A percentile compares a stretch with the other conserved stretches of the same genome.
phyloP scores from a whole-genome alignment of 2,888 invertebrate species.

The Matsumyia berberina region DNA sequence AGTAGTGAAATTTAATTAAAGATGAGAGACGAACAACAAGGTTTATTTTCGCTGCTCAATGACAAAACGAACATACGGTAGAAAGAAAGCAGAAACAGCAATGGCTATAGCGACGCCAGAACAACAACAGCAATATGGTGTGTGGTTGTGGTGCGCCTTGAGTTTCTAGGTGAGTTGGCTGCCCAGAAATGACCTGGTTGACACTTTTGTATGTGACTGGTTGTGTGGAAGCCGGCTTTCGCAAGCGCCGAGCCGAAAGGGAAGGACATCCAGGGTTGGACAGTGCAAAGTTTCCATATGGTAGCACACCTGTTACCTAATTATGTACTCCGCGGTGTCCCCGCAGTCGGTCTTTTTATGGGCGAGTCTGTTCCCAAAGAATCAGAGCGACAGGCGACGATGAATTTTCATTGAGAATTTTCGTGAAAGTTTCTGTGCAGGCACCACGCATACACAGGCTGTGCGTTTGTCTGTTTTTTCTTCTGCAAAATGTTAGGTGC shows the following conservation, averaged over 20 bases:
- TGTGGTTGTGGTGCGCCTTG: constrained; percentile 9
- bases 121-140: constrained; percentile 43
- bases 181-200: constrained; percentile 66
- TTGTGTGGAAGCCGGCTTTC: constrained; percentile 57
- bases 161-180: constrained; percentile 60
- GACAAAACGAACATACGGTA: constrained; percentile 70
- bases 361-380: constrained; percentile 16
- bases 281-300: constrained; percentile 62
- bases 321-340: neutral
- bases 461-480: constrained; percentile 4
- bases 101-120: constrained; percentile 9
- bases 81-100: constrained; percentile 27
- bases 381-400: constrained; percentile 15
- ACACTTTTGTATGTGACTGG: constrained; percentile 26
- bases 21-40: constrained; percentile 15
- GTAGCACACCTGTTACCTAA: constrained; percentile 73
- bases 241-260: neutral
- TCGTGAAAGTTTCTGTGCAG: constrained; percentile 33
- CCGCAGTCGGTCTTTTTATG: constrained; percentile 22
- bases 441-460: constrained; percentile 55
- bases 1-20: constrained; percentile 60
- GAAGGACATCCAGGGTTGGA: constrained; percentile 16
- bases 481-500: constrained; percentile 6
- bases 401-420: constrained; percentile 51
- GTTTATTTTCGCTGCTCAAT: constrained; percentile 67